Evolutionary conservation across 2,113 vertebrate genomes (phyloP).

Genomic region (Sinocyclocheilus rhinocerous): DNA sequence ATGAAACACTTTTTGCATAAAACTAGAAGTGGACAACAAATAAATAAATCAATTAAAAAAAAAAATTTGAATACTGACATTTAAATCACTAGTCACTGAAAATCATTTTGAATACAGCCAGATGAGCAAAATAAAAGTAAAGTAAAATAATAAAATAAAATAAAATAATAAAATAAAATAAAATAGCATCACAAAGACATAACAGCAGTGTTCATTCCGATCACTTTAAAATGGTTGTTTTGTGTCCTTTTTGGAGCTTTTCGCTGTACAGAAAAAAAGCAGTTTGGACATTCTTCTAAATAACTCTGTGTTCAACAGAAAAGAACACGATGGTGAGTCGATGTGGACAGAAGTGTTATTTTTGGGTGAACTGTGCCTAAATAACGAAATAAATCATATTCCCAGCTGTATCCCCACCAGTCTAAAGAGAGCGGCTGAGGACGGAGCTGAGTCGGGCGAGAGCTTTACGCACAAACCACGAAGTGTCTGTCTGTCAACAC

Average conservation of each 20-base stretch:
- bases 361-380: neutral
- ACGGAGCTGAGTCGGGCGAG: conserved; percentile 9
- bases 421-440: conserved; percentile 41
- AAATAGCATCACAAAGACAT: no score
- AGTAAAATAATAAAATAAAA: no score
- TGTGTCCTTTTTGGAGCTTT: neutral
- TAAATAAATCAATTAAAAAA: no score
- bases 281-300: neutral
- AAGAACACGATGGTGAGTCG: neutral
- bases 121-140: no score
- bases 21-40: no score
- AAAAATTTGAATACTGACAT: no score
- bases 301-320: neutral
- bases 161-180: no score
- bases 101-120: no score
- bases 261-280: neutral
- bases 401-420: conserved; percentile 48
- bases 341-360: neutral
- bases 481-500: conserved; percentile 59
- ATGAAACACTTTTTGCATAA: no score
- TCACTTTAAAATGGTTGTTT: neutral
- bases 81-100: no score
- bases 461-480: conserved; percentile 46
- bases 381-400: neutral
- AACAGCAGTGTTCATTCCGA: no score